Percentiles rank a stretch among this genome's conserved stretches.
Conservation (phyloP, 2,888 invertebrate genomes). For the Chrysolina americana region DNA sequence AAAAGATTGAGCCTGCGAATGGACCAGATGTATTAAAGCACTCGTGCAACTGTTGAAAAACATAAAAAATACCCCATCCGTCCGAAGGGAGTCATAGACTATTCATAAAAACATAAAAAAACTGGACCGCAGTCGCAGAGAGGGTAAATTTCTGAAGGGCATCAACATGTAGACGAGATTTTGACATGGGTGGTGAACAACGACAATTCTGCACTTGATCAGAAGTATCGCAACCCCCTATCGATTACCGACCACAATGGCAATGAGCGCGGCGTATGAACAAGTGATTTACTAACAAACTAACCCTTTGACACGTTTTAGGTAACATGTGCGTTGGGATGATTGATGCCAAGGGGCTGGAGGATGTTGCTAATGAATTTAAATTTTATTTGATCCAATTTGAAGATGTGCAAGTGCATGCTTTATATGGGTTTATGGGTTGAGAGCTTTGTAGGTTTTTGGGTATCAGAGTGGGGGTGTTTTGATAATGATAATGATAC, state of each 20-base stretch:
- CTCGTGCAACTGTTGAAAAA: conserved; percentile 63
- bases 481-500: too few relatives aligned
- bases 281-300: conserved; percentile 50
- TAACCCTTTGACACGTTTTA: conserved; percentile 57
- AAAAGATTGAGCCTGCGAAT: conserved; percentile 41
- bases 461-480: too few relatives aligned
- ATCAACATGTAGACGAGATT: conserved; percentile 52
- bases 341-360: conserved; percentile 19
- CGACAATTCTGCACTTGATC: conserved; percentile 64
- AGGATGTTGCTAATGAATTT: conserved; percentile 23
- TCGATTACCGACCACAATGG: conserved; percentile 39
- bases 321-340: conserved; percentile 53
- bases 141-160: conserved; percentile 51
- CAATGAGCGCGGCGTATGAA: conserved; percentile 41
- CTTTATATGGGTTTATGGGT: conserved; percentile 15
- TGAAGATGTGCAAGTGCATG: not conserved
- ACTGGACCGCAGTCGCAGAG: conserved; percentile 47
- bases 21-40: conserved; percentile 54
- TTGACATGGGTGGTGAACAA: conserved; percentile 54
- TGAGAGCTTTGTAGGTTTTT: not conserved
- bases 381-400: conserved; percentile 21
- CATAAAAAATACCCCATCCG: conserved; percentile 57
- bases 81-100: conserved; percentile 56
- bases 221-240: conserved; percentile 53
- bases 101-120: conserved; percentile 61